Conservation (phyloP, 2,797 vertebrate genomes). For the Micrastur ruficollis region DNA sequence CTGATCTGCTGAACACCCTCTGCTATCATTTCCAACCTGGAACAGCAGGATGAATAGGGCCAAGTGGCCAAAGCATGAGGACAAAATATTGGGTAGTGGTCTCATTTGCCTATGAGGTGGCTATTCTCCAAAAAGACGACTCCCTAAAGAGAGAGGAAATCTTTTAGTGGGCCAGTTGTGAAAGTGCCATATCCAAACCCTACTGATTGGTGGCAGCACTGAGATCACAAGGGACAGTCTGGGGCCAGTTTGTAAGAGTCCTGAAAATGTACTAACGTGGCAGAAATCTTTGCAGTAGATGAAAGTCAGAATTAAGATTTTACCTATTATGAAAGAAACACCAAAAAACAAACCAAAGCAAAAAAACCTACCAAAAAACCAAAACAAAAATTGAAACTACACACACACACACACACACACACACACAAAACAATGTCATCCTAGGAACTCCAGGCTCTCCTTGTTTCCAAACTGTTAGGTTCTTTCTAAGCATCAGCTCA, state of each 20-base stretch:
- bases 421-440: neutral
- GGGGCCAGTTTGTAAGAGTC: neutral
- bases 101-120: neutral
- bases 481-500: neutral
- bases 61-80: neutral
- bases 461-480: neutral
- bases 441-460: neutral
- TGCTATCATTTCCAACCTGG: neutral
- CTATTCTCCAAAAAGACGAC: neutral
- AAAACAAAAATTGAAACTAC: neutral
- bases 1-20: neutral
- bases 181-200: neutral
- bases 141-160: neutral
- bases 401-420: neutral
- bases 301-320: neutral
- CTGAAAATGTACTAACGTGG: neutral
- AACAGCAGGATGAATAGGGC: neutral
- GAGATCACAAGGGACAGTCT: neutral
- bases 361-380: neutral
- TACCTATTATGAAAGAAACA: neutral
- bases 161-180: neutral
- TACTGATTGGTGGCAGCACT: neutral
- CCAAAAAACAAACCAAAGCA: neutral
- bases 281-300: neutral
- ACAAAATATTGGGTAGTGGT: neutral